Conservation (phyloP, 2,113 vertebrate genomes). For the Peromyscus maniculatus region DNA sequence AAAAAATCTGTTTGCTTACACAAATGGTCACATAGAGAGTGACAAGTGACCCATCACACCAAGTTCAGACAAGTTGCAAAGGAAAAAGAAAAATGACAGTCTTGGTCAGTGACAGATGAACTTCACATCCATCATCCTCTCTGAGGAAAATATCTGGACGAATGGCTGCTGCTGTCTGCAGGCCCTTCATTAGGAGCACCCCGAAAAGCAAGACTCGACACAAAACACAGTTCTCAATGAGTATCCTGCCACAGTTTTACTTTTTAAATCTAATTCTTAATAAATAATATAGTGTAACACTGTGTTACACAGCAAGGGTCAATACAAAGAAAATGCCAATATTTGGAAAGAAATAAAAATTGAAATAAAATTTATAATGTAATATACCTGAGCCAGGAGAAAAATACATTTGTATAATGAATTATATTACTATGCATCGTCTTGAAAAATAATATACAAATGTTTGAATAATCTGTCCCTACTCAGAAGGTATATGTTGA, state of each 20-base stretch:
- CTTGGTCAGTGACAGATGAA: conserved; percentile 83
- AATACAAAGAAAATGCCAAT: background rate
- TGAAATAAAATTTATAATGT: background rate
- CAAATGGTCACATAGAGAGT: conserved; percentile 82
- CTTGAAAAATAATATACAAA: background rate
- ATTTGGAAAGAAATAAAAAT: conserved; percentile 7
- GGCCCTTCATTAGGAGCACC: background rate
- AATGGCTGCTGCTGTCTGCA: background rate
- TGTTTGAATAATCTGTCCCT: background rate
- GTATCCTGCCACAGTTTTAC: background rate
- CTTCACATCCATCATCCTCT: conserved; percentile 78
- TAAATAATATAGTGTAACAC: background rate
- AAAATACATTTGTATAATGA: background rate
- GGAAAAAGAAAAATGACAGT: conserved; percentile 84
- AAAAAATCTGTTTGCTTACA: conserved; percentile 78
- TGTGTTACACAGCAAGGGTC: background rate
- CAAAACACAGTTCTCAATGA: background rate
- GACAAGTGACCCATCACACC: conserved; percentile 84
- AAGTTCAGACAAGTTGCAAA: conserved; percentile 85
- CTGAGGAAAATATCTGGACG: conserved; percentile 51
- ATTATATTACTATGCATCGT: background rate
- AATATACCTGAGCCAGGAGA: background rate
- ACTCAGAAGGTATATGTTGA: background rate
- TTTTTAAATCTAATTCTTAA: background rate
- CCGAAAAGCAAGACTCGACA: background rate